Evolutionary conservation across 1,140 invertebrate genomes (phyloP), one percentile per base, ranked within the genome.

Genomic region (Paraescarpia echinospica): DNA sequence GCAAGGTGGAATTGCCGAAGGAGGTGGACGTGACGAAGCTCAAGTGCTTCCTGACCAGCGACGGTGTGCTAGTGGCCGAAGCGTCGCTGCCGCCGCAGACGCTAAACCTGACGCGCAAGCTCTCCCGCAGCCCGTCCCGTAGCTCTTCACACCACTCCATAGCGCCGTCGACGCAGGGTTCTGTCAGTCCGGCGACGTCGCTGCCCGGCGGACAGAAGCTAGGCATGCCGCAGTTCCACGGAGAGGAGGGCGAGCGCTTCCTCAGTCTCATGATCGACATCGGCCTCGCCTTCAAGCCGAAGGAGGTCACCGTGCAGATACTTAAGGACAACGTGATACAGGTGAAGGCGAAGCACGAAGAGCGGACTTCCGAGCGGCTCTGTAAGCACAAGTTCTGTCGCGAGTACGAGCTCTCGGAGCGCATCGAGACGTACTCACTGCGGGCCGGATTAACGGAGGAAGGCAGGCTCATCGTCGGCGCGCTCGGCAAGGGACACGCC

Each of bases 281-380:
- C n/a, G 93, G 93, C 77, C 59, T 77, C 33, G 48, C 88, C 41
- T 93, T 93, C 93, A 92, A 92, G 51, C 92, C 93, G 91, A 93
- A 93, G 92, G 93, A 93, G 33, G 90, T 93, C 14, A 93, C 93
- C 31, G 92, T 93, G 31, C 92, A 92, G 41, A 91, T 93, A 5
- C 92, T 93, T 51, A 93, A 93, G 92, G 93, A 93, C n/a, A 93
- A 93, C 77, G 34, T 92, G 34, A 93, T 93, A 18, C 92, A 90
- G 34, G 92, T 93, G 34, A 93, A 93, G 41, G 93, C 93, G 35
- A 93, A 93, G 77, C 35, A 93, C 91, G 93, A 93, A 77, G 92
- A 92, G 77, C 89, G 92, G 33, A 93, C 93, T 31, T 93, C 93
- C 1, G 93, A 93, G 48, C 89, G 92, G 1, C 51, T 93, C 18